These are phyloP conservation scores for Crypturellus undulatus DNA, from an alignment of 2,113 vertebrate genomes.

Conservation along the genomic window DNA sequence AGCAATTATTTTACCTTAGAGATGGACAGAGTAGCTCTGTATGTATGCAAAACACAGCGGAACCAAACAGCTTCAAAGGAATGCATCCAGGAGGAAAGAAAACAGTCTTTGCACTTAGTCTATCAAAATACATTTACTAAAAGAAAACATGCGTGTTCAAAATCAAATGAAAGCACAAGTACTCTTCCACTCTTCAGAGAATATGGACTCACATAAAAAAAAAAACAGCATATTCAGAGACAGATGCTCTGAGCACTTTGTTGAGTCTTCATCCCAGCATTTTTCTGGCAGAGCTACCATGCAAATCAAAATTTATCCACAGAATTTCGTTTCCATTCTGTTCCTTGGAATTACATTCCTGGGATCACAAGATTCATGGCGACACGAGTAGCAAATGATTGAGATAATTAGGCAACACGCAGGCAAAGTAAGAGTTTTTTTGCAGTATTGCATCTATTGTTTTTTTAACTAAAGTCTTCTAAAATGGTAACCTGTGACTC, in stretches of 20 bases:
- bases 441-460: background rate
- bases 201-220: background rate
- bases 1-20: background rate
- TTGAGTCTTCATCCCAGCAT: background rate
- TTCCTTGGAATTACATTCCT: background rate
- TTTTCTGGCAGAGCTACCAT: background rate
- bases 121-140: background rate
- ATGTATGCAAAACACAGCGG: background rate
- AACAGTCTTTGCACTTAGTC: background rate
- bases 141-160: background rate
- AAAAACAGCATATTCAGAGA: background rate
- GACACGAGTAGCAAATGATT: background rate
- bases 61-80: background rate
- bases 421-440: background rate
- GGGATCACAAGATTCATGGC: background rate
- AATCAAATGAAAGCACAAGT: background rate
- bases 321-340: background rate
- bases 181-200: background rate
- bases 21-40: background rate
- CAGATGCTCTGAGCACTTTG: fast-evolving
- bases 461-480: background rate
- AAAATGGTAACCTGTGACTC: background rate
- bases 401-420: background rate
- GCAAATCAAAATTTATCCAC: background rate
- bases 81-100: background rate